These are phyloP conservation scores for Nixonia krombeini DNA, from an alignment of 1,140 invertebrate species.

Conservation along the genomic window DNA sequence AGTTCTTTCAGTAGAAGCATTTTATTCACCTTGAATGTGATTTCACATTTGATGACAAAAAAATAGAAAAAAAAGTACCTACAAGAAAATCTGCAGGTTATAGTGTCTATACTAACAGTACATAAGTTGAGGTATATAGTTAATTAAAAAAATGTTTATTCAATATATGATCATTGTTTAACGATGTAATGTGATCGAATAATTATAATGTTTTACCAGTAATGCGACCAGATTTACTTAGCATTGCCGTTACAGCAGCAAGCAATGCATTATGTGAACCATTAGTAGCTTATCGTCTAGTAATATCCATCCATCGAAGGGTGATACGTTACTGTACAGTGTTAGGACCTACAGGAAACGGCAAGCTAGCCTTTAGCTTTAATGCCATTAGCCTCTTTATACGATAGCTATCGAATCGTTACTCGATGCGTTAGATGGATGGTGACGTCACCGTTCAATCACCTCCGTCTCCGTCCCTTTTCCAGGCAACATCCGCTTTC, in stretches of 20 bases:
- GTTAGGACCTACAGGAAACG: conserved; percentile 26
- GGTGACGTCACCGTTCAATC: conserved; percentile 49
- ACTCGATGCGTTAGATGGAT: conserved; percentile 46
- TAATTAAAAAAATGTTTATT: too few species aligned
- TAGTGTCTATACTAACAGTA: too few species aligned
- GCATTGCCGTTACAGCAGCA: not conserved
- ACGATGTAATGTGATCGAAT: too few species aligned
- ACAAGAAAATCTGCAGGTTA: too few species aligned
- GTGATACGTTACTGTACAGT: conserved; percentile 20
- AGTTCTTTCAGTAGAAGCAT: too few species aligned
- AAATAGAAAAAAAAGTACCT: too few species aligned
- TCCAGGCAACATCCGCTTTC: not conserved
- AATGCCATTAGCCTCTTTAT: conserved; percentile 44
- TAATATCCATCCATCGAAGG: conserved; percentile 17
- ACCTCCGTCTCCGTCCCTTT: conserved; percentile 15
- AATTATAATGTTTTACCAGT: too few species aligned
- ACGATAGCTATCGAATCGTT: conserved; percentile 36
- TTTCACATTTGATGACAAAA: too few species aligned
- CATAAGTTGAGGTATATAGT: too few species aligned
- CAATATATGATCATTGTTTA: too few species aligned
- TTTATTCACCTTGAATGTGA: too few species aligned
- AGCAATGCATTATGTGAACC: not conserved
- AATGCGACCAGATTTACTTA: too few species aligned
- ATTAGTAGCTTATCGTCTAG: conserved; percentile 4
- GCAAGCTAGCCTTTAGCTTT: conserved; percentile 31